These are phyloP conservation scores for Scrobipalpa costella DNA, from an alignment of 2,888 invertebrate genomes.

Conservation along the genomic window DNA sequence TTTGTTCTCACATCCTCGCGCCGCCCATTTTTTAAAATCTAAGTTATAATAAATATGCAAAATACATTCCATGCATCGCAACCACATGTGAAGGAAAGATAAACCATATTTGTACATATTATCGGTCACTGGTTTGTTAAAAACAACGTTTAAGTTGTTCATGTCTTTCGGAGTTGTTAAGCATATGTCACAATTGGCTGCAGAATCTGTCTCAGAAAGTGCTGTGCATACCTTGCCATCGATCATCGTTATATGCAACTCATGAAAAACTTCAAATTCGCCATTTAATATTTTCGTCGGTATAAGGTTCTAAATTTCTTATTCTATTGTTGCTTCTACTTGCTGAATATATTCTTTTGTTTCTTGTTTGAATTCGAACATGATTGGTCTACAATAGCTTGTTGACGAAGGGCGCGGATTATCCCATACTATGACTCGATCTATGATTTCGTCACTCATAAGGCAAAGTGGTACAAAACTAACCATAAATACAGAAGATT, in stretches of 20 bases:
- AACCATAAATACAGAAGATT: background rate
- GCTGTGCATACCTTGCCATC: too few species aligned
- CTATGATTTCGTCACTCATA: background rate
- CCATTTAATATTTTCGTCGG: background rate
- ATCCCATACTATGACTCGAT: background rate
- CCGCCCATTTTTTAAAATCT: too few species aligned
- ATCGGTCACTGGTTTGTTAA: too few species aligned
- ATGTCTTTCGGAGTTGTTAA: background rate
- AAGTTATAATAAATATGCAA: too few species aligned
- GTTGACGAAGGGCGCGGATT: background rate
- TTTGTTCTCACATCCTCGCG: too few species aligned
- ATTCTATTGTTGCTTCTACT: background rate
- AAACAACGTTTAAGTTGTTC: too few species aligned
- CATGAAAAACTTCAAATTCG: slow-evolving; percentile 1
- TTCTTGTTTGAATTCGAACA: too few species aligned
- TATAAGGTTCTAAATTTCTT: background rate
- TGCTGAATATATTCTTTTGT: too few species aligned
- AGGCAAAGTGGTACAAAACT: background rate
- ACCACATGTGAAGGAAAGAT: too few species aligned
- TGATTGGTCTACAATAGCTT: too few species aligned
- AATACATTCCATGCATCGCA: too few species aligned
- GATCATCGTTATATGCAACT: background rate
- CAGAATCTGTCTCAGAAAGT: background rate
- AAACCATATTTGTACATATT: too few species aligned
- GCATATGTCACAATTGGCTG: background rate